Percentiles rank a stretch among this genome's conserved stretches.
Conservation (phyloP, 2,113 vertebrate species). For the Astur gentilis region DNA sequence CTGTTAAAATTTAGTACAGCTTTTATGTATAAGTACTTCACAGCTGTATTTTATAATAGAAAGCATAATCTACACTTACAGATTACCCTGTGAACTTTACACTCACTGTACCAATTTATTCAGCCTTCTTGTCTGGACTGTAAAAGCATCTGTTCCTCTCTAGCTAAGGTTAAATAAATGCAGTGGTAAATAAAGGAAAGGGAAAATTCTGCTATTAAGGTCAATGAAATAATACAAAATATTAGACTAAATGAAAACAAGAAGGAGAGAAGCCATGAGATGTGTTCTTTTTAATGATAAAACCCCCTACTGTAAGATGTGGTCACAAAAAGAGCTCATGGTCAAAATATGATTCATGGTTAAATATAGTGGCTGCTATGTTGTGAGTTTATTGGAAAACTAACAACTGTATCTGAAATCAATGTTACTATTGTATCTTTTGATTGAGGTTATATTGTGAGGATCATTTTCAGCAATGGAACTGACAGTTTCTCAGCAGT, state of each 20-base stretch:
- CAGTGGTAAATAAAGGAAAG: neutral
- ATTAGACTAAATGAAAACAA: neutral
- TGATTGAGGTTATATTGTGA: neutral
- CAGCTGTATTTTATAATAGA: constrained; percentile 55
- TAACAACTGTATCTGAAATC: constrained; percentile 7
- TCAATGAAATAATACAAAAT: neutral
- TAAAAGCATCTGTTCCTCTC: constrained; percentile 17
- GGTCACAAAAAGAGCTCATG: neutral
- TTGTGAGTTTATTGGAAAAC: neutral
- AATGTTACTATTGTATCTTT: neutral
- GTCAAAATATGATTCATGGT: neutral
- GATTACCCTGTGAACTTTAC: constrained; percentile 38
- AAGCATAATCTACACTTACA: constrained; percentile 47
- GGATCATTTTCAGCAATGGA: neutral
- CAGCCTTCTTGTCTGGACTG: constrained; percentile 19
- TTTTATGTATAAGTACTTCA: constrained; percentile 54
- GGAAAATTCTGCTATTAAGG: neutral
- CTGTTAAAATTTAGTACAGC: constrained; percentile 58
- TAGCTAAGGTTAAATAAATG: constrained; percentile 48
- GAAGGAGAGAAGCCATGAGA: neutral
- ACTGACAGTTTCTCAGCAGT: neutral
- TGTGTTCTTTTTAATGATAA: neutral
- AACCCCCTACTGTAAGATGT: neutral
- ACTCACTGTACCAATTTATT: constrained; percentile 18
- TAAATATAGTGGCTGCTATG: neutral